Base-by-base conservation (phyloP, 2,797 vertebrate species). In the Alectoris magna region DNA sequence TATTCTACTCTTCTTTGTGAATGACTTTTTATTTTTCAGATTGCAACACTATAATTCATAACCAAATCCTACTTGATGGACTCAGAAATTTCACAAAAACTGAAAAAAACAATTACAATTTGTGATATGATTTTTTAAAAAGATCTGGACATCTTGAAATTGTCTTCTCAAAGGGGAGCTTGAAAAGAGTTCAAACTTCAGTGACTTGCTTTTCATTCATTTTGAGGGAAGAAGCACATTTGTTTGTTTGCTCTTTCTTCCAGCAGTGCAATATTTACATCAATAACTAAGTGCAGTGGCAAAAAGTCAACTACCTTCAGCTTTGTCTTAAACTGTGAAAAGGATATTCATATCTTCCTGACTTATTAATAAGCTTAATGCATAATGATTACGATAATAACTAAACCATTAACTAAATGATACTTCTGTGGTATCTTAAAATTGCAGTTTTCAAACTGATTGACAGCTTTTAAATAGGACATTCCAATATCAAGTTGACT, bases 31-130 rank as follows among this genome's bases (percentile, higher is more conserved):
- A 46, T 44, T 87, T 89, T 73, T 93, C 4, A 3, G 18, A 8
- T 34, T 89, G 31, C 44, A 53, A 66, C 31, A 27, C 27, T 41
- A 6, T 29, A 67, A 81, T 64, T 91, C 29, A 72, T 11, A 63
- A 55, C 41, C 39, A 23, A 67, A 60, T 69, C 15, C 58, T 84
- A 11, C 67, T 39, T 82, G 62, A 62, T 58, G n/a, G 48, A 53
- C 38, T 86, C 60, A 88, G 62, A 80, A 79, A 86, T 79, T 66
- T 72, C 56, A 71, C 22, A 88, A 67, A 93, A 91, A 82, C 38
- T 27, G 62, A 71, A 53, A 34, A 62, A 80, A 94, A 63, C 11
- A 64, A 34, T 27, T 78, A 67, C 24, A 48, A 68, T 24, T 75
- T 87, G 34, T 56, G 0, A 5, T 34, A 23, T 12, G 8, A 49